Evolutionary conservation across 2,113 vertebrate genomes (phyloP), one percentile per base, ranked within the genome.

Genomic region (Salminus brasiliensis): DNA sequence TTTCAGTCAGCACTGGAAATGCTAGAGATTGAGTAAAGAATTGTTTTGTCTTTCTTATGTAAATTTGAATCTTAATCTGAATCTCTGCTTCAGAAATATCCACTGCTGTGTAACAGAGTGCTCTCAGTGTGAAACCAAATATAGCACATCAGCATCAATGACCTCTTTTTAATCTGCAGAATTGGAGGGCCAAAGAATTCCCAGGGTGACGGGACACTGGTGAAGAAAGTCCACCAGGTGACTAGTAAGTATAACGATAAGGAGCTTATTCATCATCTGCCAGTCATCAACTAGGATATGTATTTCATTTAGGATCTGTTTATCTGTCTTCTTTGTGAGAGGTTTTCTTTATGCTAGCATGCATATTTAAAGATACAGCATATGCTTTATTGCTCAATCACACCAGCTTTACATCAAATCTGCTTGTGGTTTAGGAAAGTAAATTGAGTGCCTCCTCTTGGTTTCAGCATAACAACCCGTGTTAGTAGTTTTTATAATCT

Each of bases 171-270:
- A 30, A 59, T 69, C 4, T 76, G 25, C 81, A 97, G 96, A 90
- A 95, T 94, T 30, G 94, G 94, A 59, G 95, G 95, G 0, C 93
- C 95, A 10, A 94, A 93, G 78, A 95, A 95, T 13, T 86, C 91
- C 0, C 92, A 92, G 78, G 92, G 82, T 2, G 95, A 96, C 43
- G 88, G 65, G 67, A 89, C 83, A 1, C 85, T 90, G 79, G 92
- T 95, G 87, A 97, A 96, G 93, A 97, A 97, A 84, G 96, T 97
- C 32, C 96, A 97, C 85, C 96, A 96, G 91, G 95, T 97, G 83
- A 95, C 95, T 86, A 96, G 96, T 97, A 90, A 90, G 92, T 92
- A 49, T 78, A 72, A 81, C 29, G 23, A 49, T 79, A 67, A 83
- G 45, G 23, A 63, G 10, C 55, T 57, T 66, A 23, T 5, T 47